Evolutionary conservation across 2,888 invertebrate species (phyloP), one percentile per base, ranked within the genome.

Genomic region (Augochlorella aurata): DNA sequence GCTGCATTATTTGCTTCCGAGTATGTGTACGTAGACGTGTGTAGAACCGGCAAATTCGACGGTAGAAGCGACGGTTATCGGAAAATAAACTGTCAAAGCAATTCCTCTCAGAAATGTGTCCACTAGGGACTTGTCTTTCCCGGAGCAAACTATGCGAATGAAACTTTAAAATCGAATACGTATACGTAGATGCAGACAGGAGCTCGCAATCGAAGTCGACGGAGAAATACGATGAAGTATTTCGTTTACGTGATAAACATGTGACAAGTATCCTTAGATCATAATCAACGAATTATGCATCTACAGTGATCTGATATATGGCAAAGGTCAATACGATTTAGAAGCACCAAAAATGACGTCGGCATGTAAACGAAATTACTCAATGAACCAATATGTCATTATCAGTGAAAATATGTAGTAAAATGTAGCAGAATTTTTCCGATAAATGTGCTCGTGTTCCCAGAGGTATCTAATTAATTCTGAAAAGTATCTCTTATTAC

Each of bases 41-140:
- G 54, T 21, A 54, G 21, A 54, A 54, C 21, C 21, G 54, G 54
- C 1, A 21, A 54, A 54, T 1, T 54, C 54, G 54, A 54, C 21
- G 12, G 21, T 21, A 12, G 54, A 21, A 54, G 21, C 54, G 54
- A 54, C 54, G 21, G 21, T 54, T 54, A 54, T 54, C 21, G 54
- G 10, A 12, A 54, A 54, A 54, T 47, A 47, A n/a, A 16, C 54
- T 54, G 54, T 54, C 54, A 54, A 54, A 54, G 54, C 21, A 54
- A 54, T 54, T 54, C 54, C 54, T 54, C 21, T 54, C 54, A 54
- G 54, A 12, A 54, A 54, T 21, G 54, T 54, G 54, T 54, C 54
- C 54, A 54, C 54, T 54, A 21, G 54, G 54, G 54, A 54, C 12
- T 54, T 54, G 24, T 67, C 47, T 54, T 54, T 54, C 3, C 54